A percentile compares a stretch with the other conserved stretches of the same genome.
These are phyloP conservation scores for Spatulosminthurus flaviceps DNA, from an alignment of 2,888 invertebrate species.

Conservation along the genomic window DNA sequence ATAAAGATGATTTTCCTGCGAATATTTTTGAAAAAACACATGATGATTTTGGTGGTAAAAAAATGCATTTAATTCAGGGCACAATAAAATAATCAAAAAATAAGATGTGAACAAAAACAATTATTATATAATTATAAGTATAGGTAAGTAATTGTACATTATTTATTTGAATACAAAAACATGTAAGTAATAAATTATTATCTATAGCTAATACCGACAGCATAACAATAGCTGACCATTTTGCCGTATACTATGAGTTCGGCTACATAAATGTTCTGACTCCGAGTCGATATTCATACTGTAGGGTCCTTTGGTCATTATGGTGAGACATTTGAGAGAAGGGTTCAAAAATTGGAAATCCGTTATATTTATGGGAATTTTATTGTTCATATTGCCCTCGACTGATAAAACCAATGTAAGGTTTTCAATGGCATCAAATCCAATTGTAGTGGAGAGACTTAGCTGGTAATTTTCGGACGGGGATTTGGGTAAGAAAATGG, in stretches of 20 bases:
- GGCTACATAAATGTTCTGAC: neutral
- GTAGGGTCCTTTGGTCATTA: neutral
- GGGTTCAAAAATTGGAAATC: neutral
- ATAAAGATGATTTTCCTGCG: no score
- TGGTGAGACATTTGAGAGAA: neutral
- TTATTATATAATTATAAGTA: no score
- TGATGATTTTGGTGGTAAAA: no score
- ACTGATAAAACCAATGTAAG: neutral
- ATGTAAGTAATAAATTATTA: no score
- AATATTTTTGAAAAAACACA: no score
- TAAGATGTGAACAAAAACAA: no score
- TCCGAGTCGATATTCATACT: neutral
- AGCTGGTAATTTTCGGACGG: neutral
- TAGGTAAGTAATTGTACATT: no score
- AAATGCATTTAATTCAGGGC: no score
- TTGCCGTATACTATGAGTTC: neutral
- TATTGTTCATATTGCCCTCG: neutral
- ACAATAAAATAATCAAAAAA: no score
- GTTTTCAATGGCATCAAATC: neutral
- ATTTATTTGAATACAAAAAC: no score
- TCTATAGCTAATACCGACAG: neutral
- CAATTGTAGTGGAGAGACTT: neutral
- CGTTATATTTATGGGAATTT: neutral
- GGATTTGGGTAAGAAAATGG: neutral
- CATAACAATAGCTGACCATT: neutral